These are phyloP conservation scores for Cyprinodon tularosa DNA, from an alignment of 2,113 vertebrate species.

Conservation along the genomic window DNA sequence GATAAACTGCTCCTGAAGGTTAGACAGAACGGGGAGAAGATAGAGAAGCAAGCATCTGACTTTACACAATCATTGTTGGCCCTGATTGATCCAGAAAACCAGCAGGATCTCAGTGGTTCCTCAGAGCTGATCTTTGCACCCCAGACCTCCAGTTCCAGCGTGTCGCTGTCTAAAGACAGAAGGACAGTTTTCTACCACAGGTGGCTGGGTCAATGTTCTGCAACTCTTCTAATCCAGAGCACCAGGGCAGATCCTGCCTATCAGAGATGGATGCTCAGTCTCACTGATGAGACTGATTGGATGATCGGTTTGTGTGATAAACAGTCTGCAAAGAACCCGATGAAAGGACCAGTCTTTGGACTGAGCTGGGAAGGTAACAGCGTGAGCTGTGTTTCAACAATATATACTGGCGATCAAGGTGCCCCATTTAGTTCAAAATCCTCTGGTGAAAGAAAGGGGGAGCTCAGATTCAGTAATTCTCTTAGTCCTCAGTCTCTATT, in stretches of 20 bases:
- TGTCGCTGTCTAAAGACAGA: constrained; percentile 54
- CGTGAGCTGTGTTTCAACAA: constrained; percentile 23
- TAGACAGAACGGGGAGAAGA: constrained; percentile 18
- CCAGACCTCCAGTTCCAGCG: not conserved
- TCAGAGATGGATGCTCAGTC: constrained; percentile 46
- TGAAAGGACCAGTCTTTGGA: constrained; percentile 14
- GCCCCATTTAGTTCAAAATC: not conserved
- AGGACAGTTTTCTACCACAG: constrained; percentile 38
- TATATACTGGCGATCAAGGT: not conserved
- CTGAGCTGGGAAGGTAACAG: constrained; percentile 30
- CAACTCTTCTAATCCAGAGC: constrained; percentile 19
- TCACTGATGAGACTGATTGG: constrained; percentile 40
- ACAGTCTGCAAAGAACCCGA: not conserved
- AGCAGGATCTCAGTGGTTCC: not conserved
- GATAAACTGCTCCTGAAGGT: constrained; percentile 54
- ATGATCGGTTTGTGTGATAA: constrained; percentile 56
- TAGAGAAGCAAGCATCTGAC: constrained; percentile 22
- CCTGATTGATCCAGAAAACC: constrained; percentile 59
- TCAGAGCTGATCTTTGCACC: constrained; percentile 48
- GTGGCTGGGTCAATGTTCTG: not conserved
- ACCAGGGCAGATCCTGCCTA: not conserved
- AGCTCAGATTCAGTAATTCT: not conserved
- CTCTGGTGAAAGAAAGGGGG: rapidly evolving
- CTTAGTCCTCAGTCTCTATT: not conserved
- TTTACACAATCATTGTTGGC: constrained; percentile 48